Conservation (phyloP, 2,888 invertebrate genomes). For the Heliconius cydno region DNA sequence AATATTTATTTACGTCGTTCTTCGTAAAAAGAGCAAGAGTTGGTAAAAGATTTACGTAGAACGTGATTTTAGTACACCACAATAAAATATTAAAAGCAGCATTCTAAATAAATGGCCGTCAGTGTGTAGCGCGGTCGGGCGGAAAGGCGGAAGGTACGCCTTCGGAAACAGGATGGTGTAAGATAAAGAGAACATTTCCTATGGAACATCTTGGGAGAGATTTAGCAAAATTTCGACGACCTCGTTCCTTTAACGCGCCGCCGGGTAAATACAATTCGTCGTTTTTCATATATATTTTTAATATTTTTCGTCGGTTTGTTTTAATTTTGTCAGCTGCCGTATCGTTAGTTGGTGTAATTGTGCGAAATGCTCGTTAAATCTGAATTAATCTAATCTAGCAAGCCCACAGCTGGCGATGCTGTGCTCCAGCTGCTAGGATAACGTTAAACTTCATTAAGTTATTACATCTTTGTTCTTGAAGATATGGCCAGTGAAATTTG, state of each 20-base stretch:
- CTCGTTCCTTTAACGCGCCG: slow-evolving; percentile 62
- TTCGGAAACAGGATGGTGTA: slow-evolving; percentile 81
- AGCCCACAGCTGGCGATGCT: slow-evolving; percentile 34
- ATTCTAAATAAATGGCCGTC: slow-evolving; percentile 72
- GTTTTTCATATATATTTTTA: slow-evolving; percentile 46
- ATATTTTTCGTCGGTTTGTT: slow-evolving; percentile 16
- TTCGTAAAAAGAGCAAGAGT: background rate
- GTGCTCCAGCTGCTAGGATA: slow-evolving; percentile 31
- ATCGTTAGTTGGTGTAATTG: slow-evolving; percentile 14
- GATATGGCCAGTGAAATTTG: slow-evolving; percentile 5
- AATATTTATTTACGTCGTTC: background rate
- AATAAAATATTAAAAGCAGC: slow-evolving; percentile 36
- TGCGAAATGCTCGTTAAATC: slow-evolving; percentile 16
- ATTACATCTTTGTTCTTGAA: slow-evolving; percentile 13
- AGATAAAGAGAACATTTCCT: slow-evolving; percentile 84
- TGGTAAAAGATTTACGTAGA: background rate
- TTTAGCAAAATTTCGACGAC: slow-evolving; percentile 73
- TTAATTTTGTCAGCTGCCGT: slow-evolving; percentile 10
- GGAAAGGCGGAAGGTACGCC: slow-evolving; percentile 77
- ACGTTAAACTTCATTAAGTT: slow-evolving; percentile 29
- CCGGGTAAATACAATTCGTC: slow-evolving; percentile 61
- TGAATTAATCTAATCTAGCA: slow-evolving; percentile 37
- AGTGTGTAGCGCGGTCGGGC: slow-evolving; percentile 67
- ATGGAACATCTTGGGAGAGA: slow-evolving; percentile 67
- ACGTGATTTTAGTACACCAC: slow-evolving; percentile 26